A percentile compares a stretch with the other conserved stretches of the same genome.
Evolutionary conservation across 2,888 invertebrate genomes (phyloP).

Genomic region (Formica aserva): DNA sequence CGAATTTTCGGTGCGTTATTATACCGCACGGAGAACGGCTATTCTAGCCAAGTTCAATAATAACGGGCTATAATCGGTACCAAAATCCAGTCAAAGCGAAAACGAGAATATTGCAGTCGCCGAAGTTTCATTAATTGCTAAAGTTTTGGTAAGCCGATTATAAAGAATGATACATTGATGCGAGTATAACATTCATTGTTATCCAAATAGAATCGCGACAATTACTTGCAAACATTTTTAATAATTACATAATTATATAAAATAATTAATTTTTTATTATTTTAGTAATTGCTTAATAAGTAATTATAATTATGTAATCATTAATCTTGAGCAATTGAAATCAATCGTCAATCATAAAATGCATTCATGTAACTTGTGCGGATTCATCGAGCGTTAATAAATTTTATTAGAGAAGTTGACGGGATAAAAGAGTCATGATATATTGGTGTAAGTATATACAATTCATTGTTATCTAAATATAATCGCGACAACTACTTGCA

Average conservation of each 20-base stretch:
- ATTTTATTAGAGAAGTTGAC: too few species aligned
- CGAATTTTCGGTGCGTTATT: constrained; percentile 38
- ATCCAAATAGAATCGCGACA: constrained; percentile 7
- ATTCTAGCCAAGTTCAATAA: constrained; percentile 39
- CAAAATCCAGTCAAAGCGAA: constrained; percentile 36
- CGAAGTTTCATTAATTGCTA: constrained; percentile 59
- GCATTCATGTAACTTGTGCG: too few species aligned
- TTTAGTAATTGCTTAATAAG: too few species aligned
- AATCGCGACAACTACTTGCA: not conserved
- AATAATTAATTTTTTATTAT: too few species aligned
- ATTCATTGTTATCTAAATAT: not conserved
- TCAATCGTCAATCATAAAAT: too few species aligned
- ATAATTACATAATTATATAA: too few species aligned
- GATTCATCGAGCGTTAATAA: too few species aligned
- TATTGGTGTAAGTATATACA: too few species aligned
- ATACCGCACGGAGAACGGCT: not conserved
- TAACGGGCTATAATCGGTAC: constrained; percentile 34
- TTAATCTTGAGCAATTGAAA: too few species aligned
- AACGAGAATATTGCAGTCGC: constrained; percentile 24
- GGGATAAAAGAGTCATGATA: too few species aligned
- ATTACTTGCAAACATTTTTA: too few species aligned
- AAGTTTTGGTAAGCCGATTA: constrained; percentile 57
- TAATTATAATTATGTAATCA: too few species aligned
- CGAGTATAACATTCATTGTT: not conserved
- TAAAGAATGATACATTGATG: constrained; percentile 36